Evolutionary conservation across 2,888 invertebrate species (phyloP).

Genomic region (Lepidocyrtinus sp.): DNA sequence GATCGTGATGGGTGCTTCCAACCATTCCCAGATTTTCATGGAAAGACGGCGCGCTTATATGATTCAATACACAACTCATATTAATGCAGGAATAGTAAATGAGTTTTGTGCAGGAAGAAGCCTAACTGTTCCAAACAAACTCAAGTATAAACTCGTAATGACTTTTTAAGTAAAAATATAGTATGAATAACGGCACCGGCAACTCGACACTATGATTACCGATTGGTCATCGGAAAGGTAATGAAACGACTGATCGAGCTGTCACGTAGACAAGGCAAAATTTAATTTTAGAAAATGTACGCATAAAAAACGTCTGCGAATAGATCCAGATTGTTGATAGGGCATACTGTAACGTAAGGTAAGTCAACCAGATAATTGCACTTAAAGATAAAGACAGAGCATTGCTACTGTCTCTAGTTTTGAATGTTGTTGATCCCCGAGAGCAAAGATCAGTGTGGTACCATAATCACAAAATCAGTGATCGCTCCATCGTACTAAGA

Average conservation of each 20-base stretch:
- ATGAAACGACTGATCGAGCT: constrained; percentile 30
- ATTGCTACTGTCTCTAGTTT: not conserved
- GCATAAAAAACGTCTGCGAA: not conserved
- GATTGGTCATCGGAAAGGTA: constrained; percentile 38
- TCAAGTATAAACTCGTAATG: too few relatives aligned
- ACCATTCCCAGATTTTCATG: constrained; percentile 38
- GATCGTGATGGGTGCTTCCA: not conserved
- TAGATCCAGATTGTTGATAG: not conserved
- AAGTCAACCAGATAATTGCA: constrained; percentile 23
- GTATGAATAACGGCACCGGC: constrained; percentile 5
- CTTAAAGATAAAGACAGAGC: constrained; percentile 20
- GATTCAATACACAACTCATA: constrained; percentile 39
- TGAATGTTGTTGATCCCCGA: constrained; percentile 46
- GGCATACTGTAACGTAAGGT: constrained; percentile 1
- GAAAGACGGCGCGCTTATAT: constrained; percentile 20
- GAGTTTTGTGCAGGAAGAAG: too few relatives aligned
- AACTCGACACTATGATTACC: constrained; percentile 18
- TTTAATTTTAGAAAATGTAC: constrained; percentile 12
- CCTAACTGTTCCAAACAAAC: too few relatives aligned
- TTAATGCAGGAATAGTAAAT: too few relatives aligned
- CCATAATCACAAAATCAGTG: constrained; percentile 27
- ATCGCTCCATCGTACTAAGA: constrained; percentile 2
- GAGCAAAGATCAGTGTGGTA: constrained; percentile 68
- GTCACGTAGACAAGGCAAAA: constrained; percentile 33
- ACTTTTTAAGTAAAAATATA: too few relatives aligned